Conservation (phyloP, 2,888 invertebrate genomes). For the Norana najaformis region DNA sequence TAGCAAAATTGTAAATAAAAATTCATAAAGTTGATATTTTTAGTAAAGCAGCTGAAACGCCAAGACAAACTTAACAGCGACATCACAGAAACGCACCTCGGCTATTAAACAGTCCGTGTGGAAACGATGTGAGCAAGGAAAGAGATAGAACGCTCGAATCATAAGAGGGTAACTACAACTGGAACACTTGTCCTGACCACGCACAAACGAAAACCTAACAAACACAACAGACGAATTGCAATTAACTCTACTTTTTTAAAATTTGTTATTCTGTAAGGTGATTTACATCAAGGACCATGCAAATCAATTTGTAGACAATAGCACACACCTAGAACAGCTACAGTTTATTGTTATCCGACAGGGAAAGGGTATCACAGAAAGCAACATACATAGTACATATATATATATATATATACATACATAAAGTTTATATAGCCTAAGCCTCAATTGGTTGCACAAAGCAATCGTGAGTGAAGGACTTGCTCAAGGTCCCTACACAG, state of each 20-base stretch:
- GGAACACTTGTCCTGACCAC: constrained; percentile 78
- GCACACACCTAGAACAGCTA: too few species aligned
- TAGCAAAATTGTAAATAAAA: background rate
- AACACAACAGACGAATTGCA: background rate
- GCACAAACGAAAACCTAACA: constrained; percentile 74
- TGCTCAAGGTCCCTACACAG: background rate
- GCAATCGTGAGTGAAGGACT: too few species aligned
- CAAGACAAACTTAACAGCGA: background rate
- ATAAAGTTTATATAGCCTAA: too few species aligned
- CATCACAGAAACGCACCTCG: constrained; percentile 58
- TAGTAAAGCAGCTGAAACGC: background rate
- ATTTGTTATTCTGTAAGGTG: too few species aligned
- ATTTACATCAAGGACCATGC: too few species aligned
- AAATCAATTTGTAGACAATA: too few species aligned
- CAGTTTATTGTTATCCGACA: too few species aligned
- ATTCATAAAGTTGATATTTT: background rate
- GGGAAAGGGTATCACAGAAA: too few species aligned
- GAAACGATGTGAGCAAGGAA: constrained; percentile 92
- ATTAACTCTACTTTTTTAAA: too few species aligned
- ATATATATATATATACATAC: too few species aligned
- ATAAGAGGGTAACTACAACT: constrained; percentile 81
- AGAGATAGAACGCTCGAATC: constrained; percentile 86
- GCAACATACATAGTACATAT: too few species aligned
- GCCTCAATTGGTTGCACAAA: too few species aligned
- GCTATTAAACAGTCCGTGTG: constrained; percentile 87